Base-by-base conservation (phyloP, 2,113 vertebrate species). In the Oryzias curvinotus region DNA sequence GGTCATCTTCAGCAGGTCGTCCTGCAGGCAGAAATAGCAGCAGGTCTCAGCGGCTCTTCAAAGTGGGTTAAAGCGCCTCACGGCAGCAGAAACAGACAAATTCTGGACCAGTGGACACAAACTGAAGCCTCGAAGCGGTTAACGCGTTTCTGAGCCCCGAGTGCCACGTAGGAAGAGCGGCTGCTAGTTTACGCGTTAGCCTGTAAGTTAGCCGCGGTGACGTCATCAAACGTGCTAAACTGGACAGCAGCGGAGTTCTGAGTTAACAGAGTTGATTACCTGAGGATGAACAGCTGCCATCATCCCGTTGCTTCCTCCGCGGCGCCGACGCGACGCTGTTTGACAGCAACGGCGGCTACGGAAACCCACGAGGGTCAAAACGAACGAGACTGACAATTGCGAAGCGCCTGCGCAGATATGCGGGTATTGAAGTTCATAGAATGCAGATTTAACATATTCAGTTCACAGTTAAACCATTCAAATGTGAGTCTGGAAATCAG, bases 1-100 rank as follows among this genome's bases (percentile, higher is more conserved):
- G 0, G 80, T 83, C 83, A 91, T 87, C 51, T 88, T 90, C 44
- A 89, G 78, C 68, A 87, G 82, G 53, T 89, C 87, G 36, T 85
- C 89, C 90, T 91, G 68, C 10, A 50, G 53, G 82, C 64, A 78
- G 14, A 73, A 77, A 64, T 58, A 77, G 57, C 71, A 78, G 25
- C 57, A 70, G 19, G 52, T 80, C 75, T 70, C 77, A 41, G 4
- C 16, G 61, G 45, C 70, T 0, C 4, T 5, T 18, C 7, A 4
- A 82, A 49, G 42, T 71, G 13, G 71, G 63, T 62, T 51, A 69
- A 14, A 1, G 5, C 43, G 25, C 5, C 21, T 18, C 5, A 1
- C 1, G 0, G 28, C 1, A 1, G 17, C 1, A 8, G 8, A 36
- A 36, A 7, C 10, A 36, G 8, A 36, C 36, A 0, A 36, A 36